Evolutionary conservation across 1,140 invertebrate genomes (phyloP).

Genomic region (Drosophila setifemur): DNA sequence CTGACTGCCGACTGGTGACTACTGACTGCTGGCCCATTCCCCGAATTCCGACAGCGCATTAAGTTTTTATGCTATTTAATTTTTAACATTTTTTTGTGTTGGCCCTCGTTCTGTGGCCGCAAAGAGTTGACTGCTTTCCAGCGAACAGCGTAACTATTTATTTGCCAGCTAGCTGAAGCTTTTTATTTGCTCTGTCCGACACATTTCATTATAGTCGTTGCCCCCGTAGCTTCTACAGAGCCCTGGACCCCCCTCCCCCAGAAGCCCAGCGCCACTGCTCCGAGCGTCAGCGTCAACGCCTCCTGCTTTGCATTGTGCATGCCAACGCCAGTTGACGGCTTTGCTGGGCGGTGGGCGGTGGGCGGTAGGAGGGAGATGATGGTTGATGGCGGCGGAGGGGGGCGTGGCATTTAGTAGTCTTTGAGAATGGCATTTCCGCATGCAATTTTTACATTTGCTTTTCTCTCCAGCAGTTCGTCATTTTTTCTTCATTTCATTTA

Average conservation of each 20-base stretch:
- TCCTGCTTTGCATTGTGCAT: constrained; percentile 65
- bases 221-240: background rate
- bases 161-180: constrained; percentile 55
- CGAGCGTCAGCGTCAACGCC: constrained; percentile 32
- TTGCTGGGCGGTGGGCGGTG: constrained; percentile 1
- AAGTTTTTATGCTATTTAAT: constrained; percentile 81
- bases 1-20: constrained; percentile 4
- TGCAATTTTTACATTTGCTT: constrained; percentile 72
- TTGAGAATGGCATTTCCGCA: constrained; percentile 78
- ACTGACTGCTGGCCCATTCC: constrained; percentile 27
- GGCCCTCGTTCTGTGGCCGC: constrained; percentile 54
- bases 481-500: constrained; percentile 41
- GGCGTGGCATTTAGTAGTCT: constrained; percentile 68
- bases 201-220: constrained; percentile 70
- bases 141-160: constrained; percentile 71
- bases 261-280: background rate
- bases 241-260: background rate
- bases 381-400: constrained; percentile 33
- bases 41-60: constrained; percentile 73
- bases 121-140: constrained; percentile 69
- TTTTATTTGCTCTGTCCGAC: constrained; percentile 71
- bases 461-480: constrained; percentile 31
- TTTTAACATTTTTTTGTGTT: constrained; percentile 60
- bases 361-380: no score
- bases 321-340: constrained; percentile 9